phyloP scores from a whole-genome alignment of 2,888 invertebrate genomes.

The Notodonta dromedarius region DNA sequence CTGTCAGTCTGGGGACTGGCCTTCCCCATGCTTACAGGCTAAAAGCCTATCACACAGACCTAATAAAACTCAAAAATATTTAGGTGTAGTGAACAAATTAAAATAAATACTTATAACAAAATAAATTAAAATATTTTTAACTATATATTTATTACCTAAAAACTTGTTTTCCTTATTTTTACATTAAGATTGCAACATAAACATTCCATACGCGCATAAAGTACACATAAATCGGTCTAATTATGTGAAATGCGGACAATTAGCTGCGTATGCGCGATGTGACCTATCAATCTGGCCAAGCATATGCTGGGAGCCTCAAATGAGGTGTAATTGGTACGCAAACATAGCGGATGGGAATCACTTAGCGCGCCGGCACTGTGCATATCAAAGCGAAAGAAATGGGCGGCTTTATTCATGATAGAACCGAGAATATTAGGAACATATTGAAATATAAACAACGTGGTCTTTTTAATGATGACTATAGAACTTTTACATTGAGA shows the following conservation, averaged over 20 bases:
- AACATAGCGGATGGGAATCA: constrained; percentile 60
- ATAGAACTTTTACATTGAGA: too few relatives aligned
- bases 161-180: too few relatives aligned
- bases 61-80: too few relatives aligned
- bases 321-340: constrained; percentile 62
- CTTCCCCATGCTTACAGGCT: too few relatives aligned
- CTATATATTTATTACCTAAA: too few relatives aligned
- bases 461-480: background rate
- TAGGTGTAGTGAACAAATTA: too few relatives aligned
- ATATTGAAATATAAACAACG: background rate
- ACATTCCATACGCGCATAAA: too few relatives aligned
- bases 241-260: constrained; percentile 35
- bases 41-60: too few relatives aligned
- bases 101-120: too few relatives aligned
- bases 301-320: constrained; percentile 46
- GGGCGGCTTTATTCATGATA: constrained; percentile 40
- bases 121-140: too few relatives aligned
- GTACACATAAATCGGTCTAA: constrained; percentile 33
- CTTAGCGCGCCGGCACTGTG: constrained; percentile 53
- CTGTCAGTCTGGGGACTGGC: too few relatives aligned
- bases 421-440: constrained; percentile 28
- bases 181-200: too few relatives aligned
- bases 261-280: constrained; percentile 32
- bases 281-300: constrained; percentile 54
- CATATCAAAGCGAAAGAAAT: constrained; percentile 51